These are phyloP conservation scores for Tanaodytes sp. DNA, from an alignment of 2,888 invertebrate genomes.

Conservation along the genomic window DNA sequence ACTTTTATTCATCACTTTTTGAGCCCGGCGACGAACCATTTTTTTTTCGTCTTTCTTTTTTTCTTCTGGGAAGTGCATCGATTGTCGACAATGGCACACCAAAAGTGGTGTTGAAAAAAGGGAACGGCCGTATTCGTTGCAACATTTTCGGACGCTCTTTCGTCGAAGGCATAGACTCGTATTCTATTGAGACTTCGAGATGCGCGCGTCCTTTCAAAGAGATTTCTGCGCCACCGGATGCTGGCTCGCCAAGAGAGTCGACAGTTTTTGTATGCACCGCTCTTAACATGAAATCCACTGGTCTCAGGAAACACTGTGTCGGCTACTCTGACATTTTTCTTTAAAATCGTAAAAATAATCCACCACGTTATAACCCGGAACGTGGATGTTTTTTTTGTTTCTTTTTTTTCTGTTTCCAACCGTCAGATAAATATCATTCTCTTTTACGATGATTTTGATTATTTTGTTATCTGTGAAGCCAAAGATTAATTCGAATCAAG, in stretches of 20 bases:
- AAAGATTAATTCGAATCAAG: too few species aligned
- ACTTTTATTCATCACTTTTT: too few species aligned
- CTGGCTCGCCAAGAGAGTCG: conserved; percentile 56
- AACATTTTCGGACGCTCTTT: conserved; percentile 35
- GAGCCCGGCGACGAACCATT: too few species aligned
- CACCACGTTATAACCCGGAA: too few species aligned
- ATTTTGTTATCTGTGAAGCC: too few species aligned
- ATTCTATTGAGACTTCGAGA: conserved; percentile 44
- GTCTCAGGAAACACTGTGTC: conserved; percentile 15
- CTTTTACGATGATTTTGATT: too few species aligned
- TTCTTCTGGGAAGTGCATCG: conserved; percentile 19
- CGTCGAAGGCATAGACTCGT: conserved; percentile 32
- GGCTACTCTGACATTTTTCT: too few species aligned
- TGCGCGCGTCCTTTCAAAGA: conserved; percentile 44
- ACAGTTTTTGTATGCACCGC: conserved; percentile 58
- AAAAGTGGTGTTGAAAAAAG: conserved; percentile 24
- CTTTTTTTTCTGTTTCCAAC: too few species aligned
- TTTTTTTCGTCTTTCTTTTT: too few species aligned
- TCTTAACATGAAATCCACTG: conserved; percentile 53
- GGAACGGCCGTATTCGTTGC: conserved; percentile 14
- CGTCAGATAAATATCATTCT: too few species aligned
- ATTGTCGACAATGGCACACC: conserved; percentile 29
- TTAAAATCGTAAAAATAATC: too few species aligned
- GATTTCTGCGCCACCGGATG: conserved; percentile 58
- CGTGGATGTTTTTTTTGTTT: too few species aligned